Evolutionary conservation across 2,113 vertebrate genomes (phyloP).

Genomic region (Tylochromis polylepis): DNA sequence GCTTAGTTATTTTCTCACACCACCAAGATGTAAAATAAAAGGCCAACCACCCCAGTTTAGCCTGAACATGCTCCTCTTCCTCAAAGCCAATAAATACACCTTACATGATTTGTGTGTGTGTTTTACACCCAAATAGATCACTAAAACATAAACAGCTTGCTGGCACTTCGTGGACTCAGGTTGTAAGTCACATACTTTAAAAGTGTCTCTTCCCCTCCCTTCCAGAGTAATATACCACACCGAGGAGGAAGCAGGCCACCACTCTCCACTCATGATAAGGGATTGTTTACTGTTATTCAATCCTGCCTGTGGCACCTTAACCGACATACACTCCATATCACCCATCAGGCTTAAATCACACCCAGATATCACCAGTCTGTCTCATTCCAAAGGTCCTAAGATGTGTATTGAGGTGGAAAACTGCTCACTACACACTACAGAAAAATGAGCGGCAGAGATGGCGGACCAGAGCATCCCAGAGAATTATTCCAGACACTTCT

Average conservation of each 20-base stretch:
- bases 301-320: not conserved
- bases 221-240: not conserved
- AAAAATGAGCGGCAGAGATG: not conserved
- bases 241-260: not conserved
- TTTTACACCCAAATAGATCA: not conserved
- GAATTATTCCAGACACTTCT: not conserved
- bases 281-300: slow-evolving; percentile 21
- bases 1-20: not conserved
- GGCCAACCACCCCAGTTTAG: not conserved
- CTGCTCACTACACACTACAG: not conserved
- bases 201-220: not conserved
- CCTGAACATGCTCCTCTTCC: not conserved
- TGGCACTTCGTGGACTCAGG: not conserved
- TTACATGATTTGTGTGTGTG: not conserved
- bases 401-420: not conserved
- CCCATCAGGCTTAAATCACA: not conserved
- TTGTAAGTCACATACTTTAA: not conserved
- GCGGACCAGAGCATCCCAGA: not conserved
- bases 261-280: slow-evolving; percentile 8
- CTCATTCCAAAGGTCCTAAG: not conserved
- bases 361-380: not conserved
- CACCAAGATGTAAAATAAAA: not conserved
- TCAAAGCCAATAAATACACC: not conserved
- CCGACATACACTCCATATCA: not conserved
- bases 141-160: not conserved